Evolutionary conservation across 2,888 invertebrate genomes (phyloP).

Genomic region (Orthonychiurus folsomi): DNA sequence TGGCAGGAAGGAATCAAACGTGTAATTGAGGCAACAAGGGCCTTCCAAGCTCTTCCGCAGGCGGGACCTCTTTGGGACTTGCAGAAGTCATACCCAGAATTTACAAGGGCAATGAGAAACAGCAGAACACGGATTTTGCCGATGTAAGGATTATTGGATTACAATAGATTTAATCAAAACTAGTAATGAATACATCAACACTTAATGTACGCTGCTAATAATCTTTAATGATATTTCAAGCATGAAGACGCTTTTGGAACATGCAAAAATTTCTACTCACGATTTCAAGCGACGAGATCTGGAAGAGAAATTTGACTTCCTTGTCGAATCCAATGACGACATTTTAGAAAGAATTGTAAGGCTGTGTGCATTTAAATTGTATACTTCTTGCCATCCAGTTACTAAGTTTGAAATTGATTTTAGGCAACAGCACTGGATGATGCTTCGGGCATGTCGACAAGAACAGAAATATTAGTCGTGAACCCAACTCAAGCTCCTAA

Average conservation of each 20-base stretch:
- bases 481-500: constrained; percentile 45
- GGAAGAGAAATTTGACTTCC: constrained; percentile 63
- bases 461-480: constrained; percentile 44
- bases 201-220: too few relatives aligned
- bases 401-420: constrained; percentile 18
- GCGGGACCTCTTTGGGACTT: constrained; percentile 58
- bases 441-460: constrained; percentile 53
- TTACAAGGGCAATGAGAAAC: constrained; percentile 56
- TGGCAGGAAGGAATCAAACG: constrained; percentile 58
- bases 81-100: constrained; percentile 67
- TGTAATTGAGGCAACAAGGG: constrained; percentile 59
- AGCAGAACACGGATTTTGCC: constrained; percentile 58
- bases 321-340: constrained; percentile 73
- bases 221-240: constrained; percentile 36
- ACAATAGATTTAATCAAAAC: too few relatives aligned
- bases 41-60: constrained; percentile 62
- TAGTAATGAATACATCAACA: too few relatives aligned
- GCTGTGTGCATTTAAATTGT: constrained; percentile 42
- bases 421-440: constrained; percentile 54
- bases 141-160: constrained; percentile 48
- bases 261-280: constrained; percentile 50
- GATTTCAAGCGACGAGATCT: constrained; percentile 52
- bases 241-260: constrained; percentile 51
- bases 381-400: neutral
- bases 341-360: constrained; percentile 71